Evolutionary conservation across 2,113 vertebrate species (phyloP), one percentile per base, ranked within the genome.

Genomic region (Amphiprion percula): DNA sequence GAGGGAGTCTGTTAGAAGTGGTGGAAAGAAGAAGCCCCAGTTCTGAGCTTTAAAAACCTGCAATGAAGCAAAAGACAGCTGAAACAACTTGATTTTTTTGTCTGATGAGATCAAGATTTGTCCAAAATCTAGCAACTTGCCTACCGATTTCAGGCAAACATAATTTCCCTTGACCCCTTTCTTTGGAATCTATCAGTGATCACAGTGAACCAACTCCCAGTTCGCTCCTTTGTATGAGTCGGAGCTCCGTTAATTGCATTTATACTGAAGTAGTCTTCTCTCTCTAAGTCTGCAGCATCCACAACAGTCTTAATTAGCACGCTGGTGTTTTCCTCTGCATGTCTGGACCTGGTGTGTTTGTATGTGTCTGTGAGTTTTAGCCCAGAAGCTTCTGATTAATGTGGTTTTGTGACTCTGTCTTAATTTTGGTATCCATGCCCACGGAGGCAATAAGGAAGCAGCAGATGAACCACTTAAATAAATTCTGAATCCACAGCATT

Each of bases 241-340:
- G 26, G 30, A 44, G 12, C 41, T 9, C 14, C 60, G 11, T 33
- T 70, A 4, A 55, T 37, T 74, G 10, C 37, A 69, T 66, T 70
- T 47, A 47, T 9, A 73, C n/a, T 7, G 10, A 15, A 62, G 37
- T 47, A 72, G n/a, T 56, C 30, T 39, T 21, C 17, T 46, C 4
- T 49, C 12, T 62, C 47, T 8, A 80, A 74, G 23, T 82, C 65
- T 75, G 64, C 21, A 62, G 44, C 52, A 55, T 54, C 39, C 14
- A 61, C 58, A 47, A 55, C 21, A 24, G 21, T 65, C 14, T 55
- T 78, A 86, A 83, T 90, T 67, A 60, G 53, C 71, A 75, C 53
- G 16, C 54, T 76, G 54, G 58, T 65, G 67, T 74, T 78, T 84
- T 68, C 10, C 55, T 56, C 44, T 79, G 10, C 73, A 68, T 71